These are phyloP conservation scores for Mionectes macconnelli DNA, from an alignment of 2,113 vertebrate species.

Conservation along the genomic window DNA sequence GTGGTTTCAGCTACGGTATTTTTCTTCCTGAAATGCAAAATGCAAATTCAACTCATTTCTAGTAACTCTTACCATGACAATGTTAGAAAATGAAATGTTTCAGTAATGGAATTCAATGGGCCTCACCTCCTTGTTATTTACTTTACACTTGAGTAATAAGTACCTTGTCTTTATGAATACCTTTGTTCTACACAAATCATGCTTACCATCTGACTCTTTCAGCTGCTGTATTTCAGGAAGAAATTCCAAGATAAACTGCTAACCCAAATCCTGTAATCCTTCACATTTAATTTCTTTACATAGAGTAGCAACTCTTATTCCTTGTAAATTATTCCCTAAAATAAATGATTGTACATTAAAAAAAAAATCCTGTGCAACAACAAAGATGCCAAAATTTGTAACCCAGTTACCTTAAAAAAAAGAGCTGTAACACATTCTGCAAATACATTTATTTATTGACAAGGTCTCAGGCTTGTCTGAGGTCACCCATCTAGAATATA, in stretches of 20 bases:
- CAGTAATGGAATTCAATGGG: background rate
- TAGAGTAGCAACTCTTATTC: background rate
- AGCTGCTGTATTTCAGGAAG: background rate
- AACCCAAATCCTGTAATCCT: background rate
- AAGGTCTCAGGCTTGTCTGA: background rate
- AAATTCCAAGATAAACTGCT: background rate
- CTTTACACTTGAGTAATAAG: background rate
- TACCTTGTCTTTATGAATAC: background rate
- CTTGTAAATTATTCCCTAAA: background rate
- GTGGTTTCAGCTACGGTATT: background rate
- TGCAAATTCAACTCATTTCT: background rate
- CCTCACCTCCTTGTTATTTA: background rate
- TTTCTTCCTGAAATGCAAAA: background rate
- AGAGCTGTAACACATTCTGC: background rate
- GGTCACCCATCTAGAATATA: background rate
- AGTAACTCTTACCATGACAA: background rate
- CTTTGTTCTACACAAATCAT: background rate
- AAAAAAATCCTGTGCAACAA: background rate
- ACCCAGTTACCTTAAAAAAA: background rate
- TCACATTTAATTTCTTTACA: background rate
- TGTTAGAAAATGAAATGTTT: background rate
- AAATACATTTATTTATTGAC: conserved; percentile 30
- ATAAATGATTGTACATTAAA: background rate
- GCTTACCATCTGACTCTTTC: background rate
- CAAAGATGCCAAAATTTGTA: background rate